Base-by-base conservation (phyloP, 2,888 invertebrate species). In the Tetranychus truncatus region DNA sequence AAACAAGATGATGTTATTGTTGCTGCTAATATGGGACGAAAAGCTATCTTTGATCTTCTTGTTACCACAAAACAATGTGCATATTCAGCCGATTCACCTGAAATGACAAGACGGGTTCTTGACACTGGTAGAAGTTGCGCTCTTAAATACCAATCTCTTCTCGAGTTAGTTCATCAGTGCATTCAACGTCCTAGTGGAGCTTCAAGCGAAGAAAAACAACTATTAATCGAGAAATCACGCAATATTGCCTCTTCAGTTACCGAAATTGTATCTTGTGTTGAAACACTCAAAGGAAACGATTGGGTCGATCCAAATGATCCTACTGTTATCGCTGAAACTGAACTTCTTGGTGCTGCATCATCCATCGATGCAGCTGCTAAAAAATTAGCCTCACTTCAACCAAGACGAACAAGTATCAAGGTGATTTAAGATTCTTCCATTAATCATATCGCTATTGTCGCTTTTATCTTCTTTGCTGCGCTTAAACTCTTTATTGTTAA, bases 301-400 rank as follows among this genome's bases (percentile, higher is more conserved):
- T 95, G 93, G 92, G 92, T 93, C 78, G 95, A 95, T 85, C 95
- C 95, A 0, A 92, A 93, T 81, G 95, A 97, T 84, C 95, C 95
- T 0, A 95, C 95, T 0, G 94, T 95, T 18, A 94, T 96, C 78
- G 99, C 99, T 0, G 99, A 99, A 84, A 94, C 92, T 82, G 99
- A 99, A 83, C 84, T 99, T 55, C 85, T 97, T 15, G 95, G 95
- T 1, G 99, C 99, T 1, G 97, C 99, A 0, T 94, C 92, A 74
- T 95, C 95, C 74, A 97, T 99, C 79, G 99, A 99, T 83, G 95
- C 95, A 0, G 99, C 99, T 5, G 96, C 97, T 21, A 91, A 91
- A 83, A 96, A 96, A 81, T 85, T 99, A 77, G 92, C 95, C 46
- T 89, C 90, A 79, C 85, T 99, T 24, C 85, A 95, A 76, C 97